These are phyloP conservation scores for Leiothrix lutea DNA, from an alignment of 2,113 vertebrate genomes.

Conservation along the genomic window DNA sequence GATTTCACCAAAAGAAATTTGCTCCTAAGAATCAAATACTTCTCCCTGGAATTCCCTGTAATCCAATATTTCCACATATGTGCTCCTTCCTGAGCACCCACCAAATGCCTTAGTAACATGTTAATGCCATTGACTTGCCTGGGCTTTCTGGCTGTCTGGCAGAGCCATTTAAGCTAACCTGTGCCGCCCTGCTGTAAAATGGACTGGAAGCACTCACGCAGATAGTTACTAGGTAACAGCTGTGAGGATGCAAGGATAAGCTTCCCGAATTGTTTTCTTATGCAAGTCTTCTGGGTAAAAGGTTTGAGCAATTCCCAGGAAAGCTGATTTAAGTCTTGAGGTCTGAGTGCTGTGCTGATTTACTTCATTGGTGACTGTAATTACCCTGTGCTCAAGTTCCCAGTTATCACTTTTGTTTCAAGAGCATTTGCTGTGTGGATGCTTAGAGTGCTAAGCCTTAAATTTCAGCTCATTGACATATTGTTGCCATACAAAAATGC, in stretches of 20 bases:
- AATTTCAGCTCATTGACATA: neutral
- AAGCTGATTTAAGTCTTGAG: constrained; percentile 23
- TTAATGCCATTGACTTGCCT: neutral
- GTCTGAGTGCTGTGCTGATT: neutral
- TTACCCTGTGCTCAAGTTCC: neutral
- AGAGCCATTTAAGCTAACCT: neutral
- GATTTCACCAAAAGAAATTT: neutral
- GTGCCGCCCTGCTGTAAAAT: neutral
- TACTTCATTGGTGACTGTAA: neutral
- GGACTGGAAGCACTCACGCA: neutral
- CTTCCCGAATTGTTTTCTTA: neutral
- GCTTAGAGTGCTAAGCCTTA: neutral
- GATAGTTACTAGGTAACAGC: constrained; percentile 46
- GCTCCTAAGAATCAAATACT: neutral
- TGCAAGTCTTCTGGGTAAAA: constrained; percentile 1
- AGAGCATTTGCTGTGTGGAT: neutral
- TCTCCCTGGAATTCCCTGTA: neutral
- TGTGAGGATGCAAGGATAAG: neutral
- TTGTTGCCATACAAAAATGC: neutral
- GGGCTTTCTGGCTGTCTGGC: neutral
- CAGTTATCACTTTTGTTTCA: constrained; percentile 19
- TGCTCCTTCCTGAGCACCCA: neutral
- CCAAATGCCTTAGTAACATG: neutral
- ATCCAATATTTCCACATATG: fast-evolving
- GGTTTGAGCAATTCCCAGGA: neutral